Conservation (phyloP, 2,113 vertebrate genomes). For the Emydura subglobosa region DNA sequence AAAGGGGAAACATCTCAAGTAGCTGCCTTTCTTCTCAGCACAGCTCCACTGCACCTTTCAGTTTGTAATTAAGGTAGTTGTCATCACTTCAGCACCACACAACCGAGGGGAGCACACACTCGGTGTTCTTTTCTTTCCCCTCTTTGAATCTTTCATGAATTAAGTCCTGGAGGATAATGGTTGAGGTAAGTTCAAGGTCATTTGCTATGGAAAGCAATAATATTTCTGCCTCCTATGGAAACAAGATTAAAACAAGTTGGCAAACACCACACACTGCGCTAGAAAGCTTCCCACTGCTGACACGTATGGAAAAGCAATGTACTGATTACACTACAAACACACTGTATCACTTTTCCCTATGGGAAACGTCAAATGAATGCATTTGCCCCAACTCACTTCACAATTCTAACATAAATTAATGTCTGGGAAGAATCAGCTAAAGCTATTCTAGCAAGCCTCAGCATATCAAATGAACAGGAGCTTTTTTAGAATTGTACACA, state of each 20-base stretch:
- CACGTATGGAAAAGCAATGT: not conserved
- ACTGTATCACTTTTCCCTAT: not conserved
- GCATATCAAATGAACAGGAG: not conserved
- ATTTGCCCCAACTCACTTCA: not conserved
- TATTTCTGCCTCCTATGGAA: constrained; percentile 15
- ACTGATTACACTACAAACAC: constrained; percentile 3
- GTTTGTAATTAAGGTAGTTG: not conserved
- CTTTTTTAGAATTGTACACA: not conserved
- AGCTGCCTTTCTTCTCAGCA: not conserved
- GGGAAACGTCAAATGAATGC: not conserved
- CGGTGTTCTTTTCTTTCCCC: not conserved
- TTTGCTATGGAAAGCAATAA: not conserved
- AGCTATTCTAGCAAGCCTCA: not conserved
- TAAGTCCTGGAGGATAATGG: not conserved
- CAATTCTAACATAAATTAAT: not conserved
- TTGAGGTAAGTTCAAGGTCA: not conserved
- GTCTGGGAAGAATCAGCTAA: not conserved
- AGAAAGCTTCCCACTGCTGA: constrained; percentile 30
- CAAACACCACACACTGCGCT: constrained; percentile 5
- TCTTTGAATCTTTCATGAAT: not conserved
- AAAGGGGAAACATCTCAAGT: not conserved
- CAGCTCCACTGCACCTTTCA: not conserved
- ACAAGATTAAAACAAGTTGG: constrained; percentile 26
- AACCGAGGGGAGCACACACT: not conserved
- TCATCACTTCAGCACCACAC: not conserved